Evolutionary conservation across 2,797 vertebrate species (phyloP).

Genomic region (Aphelocoma californica): DNA sequence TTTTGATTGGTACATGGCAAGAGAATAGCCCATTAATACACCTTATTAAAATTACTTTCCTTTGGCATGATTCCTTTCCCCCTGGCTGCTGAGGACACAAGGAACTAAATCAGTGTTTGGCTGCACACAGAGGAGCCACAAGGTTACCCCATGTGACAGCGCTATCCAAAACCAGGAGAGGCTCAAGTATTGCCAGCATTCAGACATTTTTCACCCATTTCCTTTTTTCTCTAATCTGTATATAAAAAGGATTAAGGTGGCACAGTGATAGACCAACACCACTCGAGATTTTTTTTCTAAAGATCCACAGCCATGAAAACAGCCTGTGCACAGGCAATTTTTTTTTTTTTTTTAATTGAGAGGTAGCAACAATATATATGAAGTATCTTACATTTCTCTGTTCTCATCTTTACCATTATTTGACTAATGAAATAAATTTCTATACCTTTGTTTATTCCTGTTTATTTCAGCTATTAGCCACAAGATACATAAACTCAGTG

Average conservation of each 20-base stretch:
- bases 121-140: neutral
- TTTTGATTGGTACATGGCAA: neutral
- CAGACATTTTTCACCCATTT: neutral
- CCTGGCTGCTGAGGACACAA: neutral
- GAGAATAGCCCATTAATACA: neutral
- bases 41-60: neutral
- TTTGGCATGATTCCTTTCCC: neutral
- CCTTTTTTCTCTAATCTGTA: neutral
- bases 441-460: neutral
- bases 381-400: neutral
- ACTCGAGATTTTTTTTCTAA: neutral
- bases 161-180: neutral
- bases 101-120: neutral
- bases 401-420: neutral
- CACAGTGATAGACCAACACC: neutral
- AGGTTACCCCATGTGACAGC: neutral
- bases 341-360: neutral
- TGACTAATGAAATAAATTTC: neutral
- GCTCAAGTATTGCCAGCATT: fast-evolving
- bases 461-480: neutral
- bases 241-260: neutral
- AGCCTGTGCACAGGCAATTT: neutral
- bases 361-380: neutral
- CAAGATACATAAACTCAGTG: neutral
- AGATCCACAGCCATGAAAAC: neutral